Percentiles rank a stretch among this genome's conserved stretches.
phyloP scores from a whole-genome alignment of 2,797 vertebrate species.

The Erethizon dorsatum region DNA sequence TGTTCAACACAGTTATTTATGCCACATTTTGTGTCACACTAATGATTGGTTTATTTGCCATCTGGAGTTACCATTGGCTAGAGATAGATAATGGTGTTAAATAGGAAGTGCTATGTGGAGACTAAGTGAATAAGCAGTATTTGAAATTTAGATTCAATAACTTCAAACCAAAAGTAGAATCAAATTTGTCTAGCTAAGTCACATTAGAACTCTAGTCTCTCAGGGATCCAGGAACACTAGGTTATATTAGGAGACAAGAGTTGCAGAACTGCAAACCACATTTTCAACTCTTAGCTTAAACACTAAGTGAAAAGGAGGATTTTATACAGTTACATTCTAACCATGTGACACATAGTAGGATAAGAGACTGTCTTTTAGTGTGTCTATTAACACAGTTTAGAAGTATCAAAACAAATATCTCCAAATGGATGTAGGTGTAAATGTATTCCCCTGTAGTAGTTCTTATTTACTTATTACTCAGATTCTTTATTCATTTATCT shows the following conservation, averaged over 20 bases:
- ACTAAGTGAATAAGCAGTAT: neutral
- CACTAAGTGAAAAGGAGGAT: neutral
- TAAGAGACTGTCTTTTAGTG: neutral
- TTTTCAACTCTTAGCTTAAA: neutral
- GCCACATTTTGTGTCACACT: neutral
- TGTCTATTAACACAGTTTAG: neutral
- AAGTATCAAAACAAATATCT: conserved; percentile 6
- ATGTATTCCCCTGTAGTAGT: neutral
- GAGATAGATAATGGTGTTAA: neutral
- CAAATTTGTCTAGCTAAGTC: neutral
- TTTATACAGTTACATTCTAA: neutral
- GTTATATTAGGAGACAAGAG: neutral
- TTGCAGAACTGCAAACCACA: neutral
- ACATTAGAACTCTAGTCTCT: neutral
- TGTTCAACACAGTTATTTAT: conserved; percentile 9
- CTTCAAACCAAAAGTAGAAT: neutral
- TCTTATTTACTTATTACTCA: conserved; percentile 53
- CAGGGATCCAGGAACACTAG: neutral
- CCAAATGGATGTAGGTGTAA: conserved; percentile 4
- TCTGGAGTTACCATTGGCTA: neutral
- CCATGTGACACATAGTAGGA: neutral
- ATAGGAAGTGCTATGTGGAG: neutral
- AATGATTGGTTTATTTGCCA: neutral
- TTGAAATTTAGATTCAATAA: neutral
- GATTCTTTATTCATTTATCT: neutral